Evolutionary conservation across 2,797 vertebrate species (phyloP), one percentile per base, ranked within the genome.

Genomic region (Falco cherrug): DNA sequence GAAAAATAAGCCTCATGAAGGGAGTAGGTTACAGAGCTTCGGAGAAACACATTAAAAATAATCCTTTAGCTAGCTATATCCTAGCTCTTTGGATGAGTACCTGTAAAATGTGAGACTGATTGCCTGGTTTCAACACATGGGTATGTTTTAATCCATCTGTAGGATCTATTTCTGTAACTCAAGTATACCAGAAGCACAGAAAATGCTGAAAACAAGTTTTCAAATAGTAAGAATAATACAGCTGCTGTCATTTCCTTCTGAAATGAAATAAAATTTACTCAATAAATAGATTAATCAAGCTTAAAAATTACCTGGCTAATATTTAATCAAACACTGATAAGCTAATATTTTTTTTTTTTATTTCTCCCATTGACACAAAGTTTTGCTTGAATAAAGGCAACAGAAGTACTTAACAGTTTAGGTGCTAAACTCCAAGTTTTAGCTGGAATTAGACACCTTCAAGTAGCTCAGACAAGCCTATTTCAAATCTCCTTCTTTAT

Each of bases 121-220:
- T 89, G 86, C 85, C 84, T 95, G 90, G 73, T 94, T 93, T 87
- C 93, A 91, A 92, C 89, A 94, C 89, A 85, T 96, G 91, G 95
- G 63, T 65, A 92, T 86, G 91, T 96, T 97, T 97, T 95, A 96
- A 97, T 96, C 91, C 91, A 97, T 94, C 92, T 75, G 87, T 93
- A 96, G 84, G 57, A 64, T 83, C 95, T 95, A 87, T 96, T 97
- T 96, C 89, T 95, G 75, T 95, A 95, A 95, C 83, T 93, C 1
- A 1, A 97, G 92, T 89, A 93, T 67, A 68, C n/a, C 53, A 84
- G 48, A 95, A 84, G 84, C 75, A 91, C 54, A 74, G 83, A 95
- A 88, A 92, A 97, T 93, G 61, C 35, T 84, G 81, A 94, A 85
- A 84, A 69, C 43, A 96, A 96, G 56, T 57, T 96, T 96, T 95